A percentile compares a stretch with the other conserved stretches of the same genome.
phyloP scores from a whole-genome alignment of 2,113 vertebrate genomes.

The Antigone vipio region DNA sequence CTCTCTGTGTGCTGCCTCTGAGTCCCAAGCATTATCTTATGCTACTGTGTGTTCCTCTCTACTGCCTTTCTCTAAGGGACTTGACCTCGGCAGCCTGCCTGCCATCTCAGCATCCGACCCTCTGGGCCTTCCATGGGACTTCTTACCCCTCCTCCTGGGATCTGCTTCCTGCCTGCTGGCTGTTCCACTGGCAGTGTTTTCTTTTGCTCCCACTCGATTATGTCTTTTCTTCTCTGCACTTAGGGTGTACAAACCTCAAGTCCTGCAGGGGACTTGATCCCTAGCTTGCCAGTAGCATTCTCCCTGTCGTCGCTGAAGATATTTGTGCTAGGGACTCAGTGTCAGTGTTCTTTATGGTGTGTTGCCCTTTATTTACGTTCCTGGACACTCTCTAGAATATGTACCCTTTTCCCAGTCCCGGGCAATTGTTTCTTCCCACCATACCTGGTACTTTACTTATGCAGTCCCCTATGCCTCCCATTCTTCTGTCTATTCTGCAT shows the following conservation, averaged over 20 bases:
- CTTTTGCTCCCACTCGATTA: fast-evolving
- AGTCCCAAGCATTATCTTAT: background rate
- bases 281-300: background rate
- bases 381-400: background rate
- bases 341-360: background rate
- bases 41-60: background rate
- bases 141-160: background rate
- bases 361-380: background rate
- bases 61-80: background rate
- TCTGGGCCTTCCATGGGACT: background rate
- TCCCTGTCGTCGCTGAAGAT: background rate
- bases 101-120: background rate
- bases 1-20: background rate
- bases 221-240: background rate
- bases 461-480: background rate
- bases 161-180: background rate
- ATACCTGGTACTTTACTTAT: background rate
- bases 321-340: background rate
- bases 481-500: background rate
- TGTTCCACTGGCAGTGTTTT: background rate
- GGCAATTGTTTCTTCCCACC: background rate
- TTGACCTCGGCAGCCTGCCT: background rate
- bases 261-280: too few species aligned
- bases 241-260: background rate
- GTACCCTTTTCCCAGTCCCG: background rate